Conservation (phyloP, 1,140 invertebrate genomes). For the Psix sp. region DNA sequence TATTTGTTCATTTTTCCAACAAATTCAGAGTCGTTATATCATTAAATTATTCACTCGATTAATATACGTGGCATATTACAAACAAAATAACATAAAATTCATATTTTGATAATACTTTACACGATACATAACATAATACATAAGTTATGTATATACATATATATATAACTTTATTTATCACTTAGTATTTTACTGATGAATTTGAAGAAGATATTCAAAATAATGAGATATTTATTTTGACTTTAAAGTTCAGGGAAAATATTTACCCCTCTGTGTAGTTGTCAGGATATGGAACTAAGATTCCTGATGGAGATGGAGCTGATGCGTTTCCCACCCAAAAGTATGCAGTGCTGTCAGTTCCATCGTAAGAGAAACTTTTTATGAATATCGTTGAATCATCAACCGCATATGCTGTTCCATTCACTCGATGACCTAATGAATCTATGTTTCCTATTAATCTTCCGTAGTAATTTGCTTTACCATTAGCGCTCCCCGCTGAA, state of each 20-base stretch:
- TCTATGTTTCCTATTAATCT: conserved; percentile 81
- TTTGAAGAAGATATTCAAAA: no score
- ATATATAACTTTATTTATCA: no score
- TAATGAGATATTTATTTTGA: background rate
- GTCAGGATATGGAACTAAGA: conserved; percentile 90
- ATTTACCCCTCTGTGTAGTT: conserved; percentile 84
- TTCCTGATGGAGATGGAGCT: conserved; percentile 86
- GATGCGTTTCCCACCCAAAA: conserved; percentile 91
- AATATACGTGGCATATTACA: no score
- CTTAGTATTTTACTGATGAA: no score
- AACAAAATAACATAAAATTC: no score
- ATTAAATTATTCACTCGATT: no score
- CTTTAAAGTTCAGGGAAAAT: background rate
- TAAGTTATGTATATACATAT: no score
- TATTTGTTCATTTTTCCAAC: no score
- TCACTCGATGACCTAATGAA: conserved; percentile 87
- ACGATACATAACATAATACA: no score
- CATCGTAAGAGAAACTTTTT: conserved; percentile 91
- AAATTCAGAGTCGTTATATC: no score
- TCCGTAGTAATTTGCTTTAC: conserved; percentile 84
- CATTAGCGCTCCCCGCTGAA: conserved; percentile 72
- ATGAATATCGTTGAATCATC: conserved; percentile 92
- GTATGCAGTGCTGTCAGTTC: conserved; percentile 88
- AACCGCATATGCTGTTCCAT: conserved; percentile 88
- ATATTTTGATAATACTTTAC: no score